Percentiles rank a stretch among this genome's conserved stretches.
These are phyloP conservation scores for Griposia aprilina DNA, from an alignment of 2,888 invertebrate genomes.

Conservation along the genomic window DNA sequence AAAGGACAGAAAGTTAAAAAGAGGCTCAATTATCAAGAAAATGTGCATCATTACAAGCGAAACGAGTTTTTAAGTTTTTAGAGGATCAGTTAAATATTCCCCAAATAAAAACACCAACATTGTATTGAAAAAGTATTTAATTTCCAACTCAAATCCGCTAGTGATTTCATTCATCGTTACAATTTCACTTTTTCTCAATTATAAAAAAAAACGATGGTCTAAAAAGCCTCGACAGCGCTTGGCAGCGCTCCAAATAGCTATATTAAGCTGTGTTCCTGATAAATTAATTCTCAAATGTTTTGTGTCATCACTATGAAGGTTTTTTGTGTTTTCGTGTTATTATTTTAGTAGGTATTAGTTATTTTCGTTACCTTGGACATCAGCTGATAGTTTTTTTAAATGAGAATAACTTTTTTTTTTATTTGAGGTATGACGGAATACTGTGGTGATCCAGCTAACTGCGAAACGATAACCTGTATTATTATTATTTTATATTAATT, in stretches of 20 bases:
- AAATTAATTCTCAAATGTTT: conserved; percentile 67
- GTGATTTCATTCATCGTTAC: conserved; percentile 44
- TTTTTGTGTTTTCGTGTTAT: conserved; percentile 23
- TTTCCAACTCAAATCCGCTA: conserved; percentile 17
- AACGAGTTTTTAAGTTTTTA: too few relatives aligned
- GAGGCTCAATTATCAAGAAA: too few relatives aligned
- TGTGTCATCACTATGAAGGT: conserved; percentile 51
- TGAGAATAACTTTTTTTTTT: not conserved
- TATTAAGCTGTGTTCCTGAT: conserved; percentile 65
- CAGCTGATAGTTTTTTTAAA: not conserved
- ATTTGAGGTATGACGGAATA: not conserved
- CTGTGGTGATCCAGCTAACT: not conserved
- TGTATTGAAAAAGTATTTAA: not conserved
- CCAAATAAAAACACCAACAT: not conserved
- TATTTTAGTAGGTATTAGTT: conserved; percentile 18
- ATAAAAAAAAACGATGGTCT: conserved; percentile 58
- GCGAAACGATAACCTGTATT: not conserved
- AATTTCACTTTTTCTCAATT: conserved; percentile 59
- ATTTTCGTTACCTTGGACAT: not conserved
- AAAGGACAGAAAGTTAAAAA: too few relatives aligned
- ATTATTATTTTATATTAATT: not conserved
- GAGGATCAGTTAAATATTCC: too few relatives aligned
- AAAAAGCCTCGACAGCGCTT: conserved; percentile 50
- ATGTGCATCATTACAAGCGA: too few relatives aligned
- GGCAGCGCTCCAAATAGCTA: conserved; percentile 67